Base-by-base conservation (phyloP, 2,113 vertebrate species). In the Myotis brandtii region DNA sequence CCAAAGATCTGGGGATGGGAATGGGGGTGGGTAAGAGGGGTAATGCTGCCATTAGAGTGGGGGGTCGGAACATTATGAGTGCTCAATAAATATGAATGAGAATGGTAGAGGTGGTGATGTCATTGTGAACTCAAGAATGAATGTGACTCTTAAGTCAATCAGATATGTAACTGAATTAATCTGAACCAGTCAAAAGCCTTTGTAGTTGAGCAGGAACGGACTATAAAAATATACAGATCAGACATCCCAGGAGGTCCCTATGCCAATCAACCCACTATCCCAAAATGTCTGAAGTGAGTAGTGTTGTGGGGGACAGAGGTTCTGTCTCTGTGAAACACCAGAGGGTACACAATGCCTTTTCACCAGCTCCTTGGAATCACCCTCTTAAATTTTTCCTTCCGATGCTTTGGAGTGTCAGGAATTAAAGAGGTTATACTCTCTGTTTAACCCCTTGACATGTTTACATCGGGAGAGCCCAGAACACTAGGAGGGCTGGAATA, bases 51-150 rank as follows among this genome's bases (percentile, higher is more conserved):
- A 95, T 56, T 96, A 40, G 85, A 80, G 59, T 82, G 0, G 40
- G 93, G 82, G 80, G 93, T 59, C 4, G 17, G 93, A 94, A 97
- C 91, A 96, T 97, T 81, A 86, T 93, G 72, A 97, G 94, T 97
- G 97, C 95, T 97, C 91, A 98, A 98, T 98, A 98, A 98, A 98
- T 91, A 90, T 9, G 3, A 96, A 86, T 95, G 64, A 95, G 30
- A 95, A 92, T 59, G 32, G 64, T 84, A 34, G 13, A 89, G 54
- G 16, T 94, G 85, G 13, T 72, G 34, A 94, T 89, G 43, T 93
- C 56, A 30, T 96, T 96, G 25, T 94, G 79, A 95, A 89, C 89
- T 93, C 23, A 75, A 88, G 66, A 91, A 82, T 86, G 67, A 89
- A 27, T 72, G 43, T 76, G 56, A 79, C 16, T 76, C 9, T 70